phyloP scores from a whole-genome alignment of 2,113 vertebrate species.

The Martes martes region DNA sequence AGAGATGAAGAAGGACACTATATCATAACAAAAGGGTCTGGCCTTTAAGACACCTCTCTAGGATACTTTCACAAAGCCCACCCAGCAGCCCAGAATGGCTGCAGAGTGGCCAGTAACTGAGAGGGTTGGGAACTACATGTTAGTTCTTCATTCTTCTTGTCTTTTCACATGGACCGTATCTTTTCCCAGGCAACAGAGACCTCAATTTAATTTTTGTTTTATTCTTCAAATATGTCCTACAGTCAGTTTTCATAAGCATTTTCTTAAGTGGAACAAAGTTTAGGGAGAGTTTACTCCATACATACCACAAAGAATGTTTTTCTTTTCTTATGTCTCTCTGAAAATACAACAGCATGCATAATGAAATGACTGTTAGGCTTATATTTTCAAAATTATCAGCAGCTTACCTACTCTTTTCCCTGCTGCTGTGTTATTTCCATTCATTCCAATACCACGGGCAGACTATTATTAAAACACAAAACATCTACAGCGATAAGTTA shows the following conservation, averaged over 20 bases:
- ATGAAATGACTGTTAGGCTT: neutral
- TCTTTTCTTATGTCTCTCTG: neutral
- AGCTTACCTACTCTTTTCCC: constrained; percentile 86
- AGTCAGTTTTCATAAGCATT: neutral
- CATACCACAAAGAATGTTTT: neutral
- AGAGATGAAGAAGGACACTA: neutral
- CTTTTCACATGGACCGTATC: neutral
- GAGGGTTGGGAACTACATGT: neutral
- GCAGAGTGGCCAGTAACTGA: neutral
- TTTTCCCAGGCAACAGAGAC: neutral
- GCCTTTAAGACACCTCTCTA: neutral
- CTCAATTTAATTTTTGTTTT: neutral
- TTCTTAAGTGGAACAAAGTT: constrained; percentile 16
- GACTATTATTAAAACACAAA: constrained; percentile 79
- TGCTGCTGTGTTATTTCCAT: constrained; percentile 80
- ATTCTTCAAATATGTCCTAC: neutral
- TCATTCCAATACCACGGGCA: constrained; percentile 81
- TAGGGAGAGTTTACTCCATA: neutral
- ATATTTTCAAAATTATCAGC: constrained; percentile 40
- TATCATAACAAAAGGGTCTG: neutral
- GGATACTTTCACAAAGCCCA: neutral
- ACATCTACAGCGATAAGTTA: constrained; percentile 76
- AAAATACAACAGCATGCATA: neutral
- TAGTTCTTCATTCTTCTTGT: neutral
- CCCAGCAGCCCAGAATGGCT: neutral